phyloP scores from a whole-genome alignment of 1,140 invertebrate species.

The Camponotus pennsylvanicus region DNA sequence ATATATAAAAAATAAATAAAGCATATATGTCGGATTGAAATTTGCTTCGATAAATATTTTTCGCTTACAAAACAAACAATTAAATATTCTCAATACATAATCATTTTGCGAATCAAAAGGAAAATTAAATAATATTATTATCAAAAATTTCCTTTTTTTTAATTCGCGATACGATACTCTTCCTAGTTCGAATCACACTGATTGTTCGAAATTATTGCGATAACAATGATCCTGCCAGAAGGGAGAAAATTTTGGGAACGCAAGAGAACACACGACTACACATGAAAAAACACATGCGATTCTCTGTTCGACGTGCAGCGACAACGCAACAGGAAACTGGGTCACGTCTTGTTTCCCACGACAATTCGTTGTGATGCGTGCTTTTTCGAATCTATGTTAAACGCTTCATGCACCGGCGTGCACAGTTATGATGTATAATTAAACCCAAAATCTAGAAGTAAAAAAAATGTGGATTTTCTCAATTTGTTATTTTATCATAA shows the following conservation, averaged over 20 bases:
- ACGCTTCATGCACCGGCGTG: slow-evolving; percentile 2
- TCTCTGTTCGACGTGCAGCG: background rate
- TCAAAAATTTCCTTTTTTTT: background rate
- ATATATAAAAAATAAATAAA: background rate
- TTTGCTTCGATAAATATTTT: background rate
- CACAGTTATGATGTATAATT: slow-evolving; percentile 7
- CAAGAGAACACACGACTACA: background rate
- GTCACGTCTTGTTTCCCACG: slow-evolving; percentile 27
- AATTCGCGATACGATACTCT: background rate
- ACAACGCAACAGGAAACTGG: slow-evolving; percentile 20
- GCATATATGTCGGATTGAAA: background rate
- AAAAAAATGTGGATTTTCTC: background rate
- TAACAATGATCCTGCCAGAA: background rate
- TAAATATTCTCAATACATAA: background rate
- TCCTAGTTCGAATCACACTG: background rate
- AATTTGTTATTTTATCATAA: background rate
- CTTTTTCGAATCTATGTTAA: slow-evolving; percentile 48
- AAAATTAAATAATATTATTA: background rate
- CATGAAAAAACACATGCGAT: background rate
- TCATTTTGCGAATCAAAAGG: background rate
- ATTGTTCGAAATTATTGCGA: slow-evolving; percentile 14
- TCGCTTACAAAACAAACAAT: background rate
- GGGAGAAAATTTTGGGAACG: slow-evolving; percentile 18
- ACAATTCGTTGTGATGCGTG: slow-evolving; percentile 6
- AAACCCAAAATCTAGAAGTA: background rate